These are phyloP conservation scores for Pogonocichla stellata DNA, from an alignment of 2,113 vertebrate genomes.

Conservation along the genomic window DNA sequence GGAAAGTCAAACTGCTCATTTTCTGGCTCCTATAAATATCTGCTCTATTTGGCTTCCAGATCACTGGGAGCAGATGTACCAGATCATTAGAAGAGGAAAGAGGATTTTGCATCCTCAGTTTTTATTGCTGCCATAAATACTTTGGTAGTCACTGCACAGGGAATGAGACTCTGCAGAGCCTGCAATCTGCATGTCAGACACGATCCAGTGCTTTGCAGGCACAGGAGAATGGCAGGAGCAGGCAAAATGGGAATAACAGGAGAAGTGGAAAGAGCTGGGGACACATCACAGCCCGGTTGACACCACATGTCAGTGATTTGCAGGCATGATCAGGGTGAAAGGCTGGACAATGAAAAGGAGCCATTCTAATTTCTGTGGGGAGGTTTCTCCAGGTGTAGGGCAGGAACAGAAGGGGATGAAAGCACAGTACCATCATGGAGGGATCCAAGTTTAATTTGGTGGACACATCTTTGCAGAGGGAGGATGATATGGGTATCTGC, in stretches of 20 bases:
- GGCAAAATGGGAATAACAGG: not conserved
- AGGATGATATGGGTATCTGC: not conserved
- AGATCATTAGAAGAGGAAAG: not conserved
- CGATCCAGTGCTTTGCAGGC: not conserved
- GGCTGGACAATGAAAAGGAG: not conserved
- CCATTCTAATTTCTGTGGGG: not conserved
- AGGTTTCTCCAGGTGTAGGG: not conserved
- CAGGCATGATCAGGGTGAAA: not conserved
- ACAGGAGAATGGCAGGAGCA: not conserved
- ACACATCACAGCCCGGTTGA: not conserved
- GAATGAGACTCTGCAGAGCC: not conserved
- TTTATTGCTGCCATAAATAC: not conserved
- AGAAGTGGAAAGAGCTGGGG: not conserved
- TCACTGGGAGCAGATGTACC: not conserved
- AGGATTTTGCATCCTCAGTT: constrained; percentile 1
- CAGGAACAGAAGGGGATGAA: not conserved
- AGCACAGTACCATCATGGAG: not conserved
- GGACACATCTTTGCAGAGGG: not conserved
- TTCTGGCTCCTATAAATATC: constrained; percentile 21
- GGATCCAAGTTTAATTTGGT: not conserved
- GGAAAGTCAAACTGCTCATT: not conserved
- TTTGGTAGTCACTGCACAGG: not conserved
- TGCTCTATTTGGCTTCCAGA: not conserved
- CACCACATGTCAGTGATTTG: not conserved
- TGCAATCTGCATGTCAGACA: not conserved